These are phyloP conservation scores for Aldabrachelys gigantea DNA, from an alignment of 2,113 vertebrate species.

Conservation along the genomic window DNA sequence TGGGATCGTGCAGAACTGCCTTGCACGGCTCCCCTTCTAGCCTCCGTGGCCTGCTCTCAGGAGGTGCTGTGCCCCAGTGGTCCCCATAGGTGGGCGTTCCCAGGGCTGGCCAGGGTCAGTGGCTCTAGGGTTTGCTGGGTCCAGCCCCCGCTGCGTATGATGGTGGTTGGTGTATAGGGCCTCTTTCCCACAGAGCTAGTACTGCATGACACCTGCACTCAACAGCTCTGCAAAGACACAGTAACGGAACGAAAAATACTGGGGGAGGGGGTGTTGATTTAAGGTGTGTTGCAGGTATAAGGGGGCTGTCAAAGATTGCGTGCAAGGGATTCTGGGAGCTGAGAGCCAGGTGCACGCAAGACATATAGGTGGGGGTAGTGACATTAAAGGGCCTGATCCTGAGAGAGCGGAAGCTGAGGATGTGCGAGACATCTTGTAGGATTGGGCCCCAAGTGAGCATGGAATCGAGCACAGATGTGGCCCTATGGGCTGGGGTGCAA, in stretches of 20 bases:
- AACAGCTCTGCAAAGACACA: not conserved
- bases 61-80: not conserved
- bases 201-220: not conserved
- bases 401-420: not conserved
- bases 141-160: not conserved
- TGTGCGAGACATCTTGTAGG: not conserved
- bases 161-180: not conserved
- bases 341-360: not conserved
- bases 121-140: not conserved
- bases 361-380: not conserved
- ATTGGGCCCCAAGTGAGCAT: not conserved
- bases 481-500: not conserved
- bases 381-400: not conserved
- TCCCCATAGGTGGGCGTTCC: too few species aligned
- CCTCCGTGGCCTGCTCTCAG: too few species aligned
- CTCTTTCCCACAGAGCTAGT: not conserved
- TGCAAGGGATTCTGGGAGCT: not conserved
- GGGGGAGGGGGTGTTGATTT: rapidly evolving
- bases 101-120: not conserved
- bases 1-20: not conserved
- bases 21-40: too few species aligned
- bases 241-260: not conserved
- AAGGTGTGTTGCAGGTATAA: not conserved
- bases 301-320: not conserved
- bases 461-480: not conserved